Evolutionary conservation across 2,797 vertebrate genomes (phyloP).

Genomic region (Clamator glandarius): DNA sequence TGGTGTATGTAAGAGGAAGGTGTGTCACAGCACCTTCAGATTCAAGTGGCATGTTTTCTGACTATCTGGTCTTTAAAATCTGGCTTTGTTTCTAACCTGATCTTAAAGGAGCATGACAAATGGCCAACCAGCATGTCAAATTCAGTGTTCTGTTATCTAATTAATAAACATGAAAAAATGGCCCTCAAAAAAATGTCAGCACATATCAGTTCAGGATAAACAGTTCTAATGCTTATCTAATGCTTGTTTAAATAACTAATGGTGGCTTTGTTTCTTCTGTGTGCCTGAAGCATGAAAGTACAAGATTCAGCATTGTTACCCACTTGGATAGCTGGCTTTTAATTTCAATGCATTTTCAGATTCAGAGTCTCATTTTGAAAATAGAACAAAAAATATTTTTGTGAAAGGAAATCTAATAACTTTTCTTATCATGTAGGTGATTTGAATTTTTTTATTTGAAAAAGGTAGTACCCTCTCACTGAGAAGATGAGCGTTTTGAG

Average conservation of each 20-base stretch:
- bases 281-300: not conserved
- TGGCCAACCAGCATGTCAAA: not conserved
- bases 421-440: not conserved
- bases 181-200: conserved; percentile 27
- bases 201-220: not conserved
- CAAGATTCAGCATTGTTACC: not conserved
- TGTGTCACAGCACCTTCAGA: not conserved
- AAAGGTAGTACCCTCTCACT: not conserved
- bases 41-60: not conserved
- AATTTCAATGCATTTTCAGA: not conserved
- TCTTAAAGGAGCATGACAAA: not conserved
- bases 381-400: not conserved
- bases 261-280: not conserved
- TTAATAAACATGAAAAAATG: not conserved
- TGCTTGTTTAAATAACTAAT: conserved; percentile 36
- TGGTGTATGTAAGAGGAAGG: not conserved
- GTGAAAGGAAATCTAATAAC: not conserved
- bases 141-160: not conserved
- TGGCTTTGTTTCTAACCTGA: not conserved
- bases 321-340: not conserved
- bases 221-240: conserved; percentile 31
- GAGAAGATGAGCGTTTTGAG: not conserved
- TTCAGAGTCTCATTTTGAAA: not conserved
- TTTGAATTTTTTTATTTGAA: not conserved
- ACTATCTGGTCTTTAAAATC: not conserved